phyloP scores from a whole-genome alignment of 2,113 vertebrate genomes.

The Alligator sinensis region DNA sequence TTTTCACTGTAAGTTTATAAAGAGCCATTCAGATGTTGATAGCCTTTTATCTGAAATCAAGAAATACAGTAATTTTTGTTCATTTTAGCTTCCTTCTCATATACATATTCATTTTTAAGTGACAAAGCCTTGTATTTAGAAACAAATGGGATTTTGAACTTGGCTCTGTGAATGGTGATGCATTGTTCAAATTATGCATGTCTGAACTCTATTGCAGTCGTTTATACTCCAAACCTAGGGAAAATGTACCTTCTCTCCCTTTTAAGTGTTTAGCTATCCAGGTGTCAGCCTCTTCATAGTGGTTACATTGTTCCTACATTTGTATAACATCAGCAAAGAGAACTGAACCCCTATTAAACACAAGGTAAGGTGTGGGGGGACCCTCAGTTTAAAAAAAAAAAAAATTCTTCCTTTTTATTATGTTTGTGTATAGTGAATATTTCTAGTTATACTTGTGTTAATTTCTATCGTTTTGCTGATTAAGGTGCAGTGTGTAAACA shows the following conservation, averaged over 20 bases:
- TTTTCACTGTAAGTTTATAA: not conserved
- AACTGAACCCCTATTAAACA: not conserved
- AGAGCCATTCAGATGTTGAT: not conserved
- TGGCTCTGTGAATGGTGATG: not conserved
- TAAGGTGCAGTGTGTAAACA: no score
- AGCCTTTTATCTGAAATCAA: not conserved
- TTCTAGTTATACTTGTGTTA: no score
- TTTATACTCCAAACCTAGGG: accelerated
- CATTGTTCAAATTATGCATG: not conserved
- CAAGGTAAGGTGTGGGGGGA: no score
- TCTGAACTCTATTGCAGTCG: not conserved
- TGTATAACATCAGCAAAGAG: not conserved
- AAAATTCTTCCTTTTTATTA: no score
- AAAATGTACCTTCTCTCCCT: not conserved
- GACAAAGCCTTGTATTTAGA: not conserved
- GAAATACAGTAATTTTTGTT: not conserved
- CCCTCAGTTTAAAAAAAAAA: no score
- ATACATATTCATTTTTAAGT: not conserved
- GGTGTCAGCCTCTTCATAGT: not conserved
- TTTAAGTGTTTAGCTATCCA: not conserved
- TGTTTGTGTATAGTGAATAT: no score
- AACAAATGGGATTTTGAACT: not conserved
- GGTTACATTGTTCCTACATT: not conserved
- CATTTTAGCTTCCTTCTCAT: not conserved
- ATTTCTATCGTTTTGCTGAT: no score